Percentiles rank a stretch among this genome's conserved stretches.
phyloP scores from a whole-genome alignment of 2,888 invertebrate species.

The Steinernema carpocapsae region DNA sequence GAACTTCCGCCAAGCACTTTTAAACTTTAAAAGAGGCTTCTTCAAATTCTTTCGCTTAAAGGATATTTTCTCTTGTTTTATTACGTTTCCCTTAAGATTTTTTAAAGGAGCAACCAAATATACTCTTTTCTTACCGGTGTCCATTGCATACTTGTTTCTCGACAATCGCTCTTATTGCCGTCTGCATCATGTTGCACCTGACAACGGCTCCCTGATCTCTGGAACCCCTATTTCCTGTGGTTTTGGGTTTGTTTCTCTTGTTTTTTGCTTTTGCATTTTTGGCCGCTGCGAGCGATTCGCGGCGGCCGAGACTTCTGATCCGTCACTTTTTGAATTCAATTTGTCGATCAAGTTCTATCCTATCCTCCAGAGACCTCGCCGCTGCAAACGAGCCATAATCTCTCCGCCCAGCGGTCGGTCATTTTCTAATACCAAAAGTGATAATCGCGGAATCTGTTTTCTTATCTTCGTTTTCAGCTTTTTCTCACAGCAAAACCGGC shows the following conservation, averaged over 20 bases:
- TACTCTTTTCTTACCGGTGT: too few species aligned
- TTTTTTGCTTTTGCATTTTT: neutral
- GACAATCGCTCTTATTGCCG: too few species aligned
- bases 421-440: neutral
- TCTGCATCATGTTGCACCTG: too few species aligned
- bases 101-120: too few species aligned
- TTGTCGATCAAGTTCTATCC: neutral
- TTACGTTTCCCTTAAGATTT: neutral
- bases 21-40: too few species aligned
- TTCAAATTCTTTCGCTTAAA: too few species aligned
- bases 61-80: neutral
- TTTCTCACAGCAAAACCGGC: neutral
- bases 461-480: neutral
- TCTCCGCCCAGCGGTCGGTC: neutral
- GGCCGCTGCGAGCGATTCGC: neutral
- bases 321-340: neutral
- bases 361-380: conserved; percentile 1
- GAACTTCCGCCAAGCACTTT: too few species aligned
- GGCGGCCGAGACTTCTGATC: conserved; percentile 1
- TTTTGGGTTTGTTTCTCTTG: too few species aligned
- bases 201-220: too few species aligned
- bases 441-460: neutral
- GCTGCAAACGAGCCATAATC: conserved; percentile 11
- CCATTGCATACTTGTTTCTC: too few species aligned
- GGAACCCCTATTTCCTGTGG: too few species aligned